Evolutionary conservation across 2,888 invertebrate species (phyloP).

Genomic region (Polyommatus iphigenia): DNA sequence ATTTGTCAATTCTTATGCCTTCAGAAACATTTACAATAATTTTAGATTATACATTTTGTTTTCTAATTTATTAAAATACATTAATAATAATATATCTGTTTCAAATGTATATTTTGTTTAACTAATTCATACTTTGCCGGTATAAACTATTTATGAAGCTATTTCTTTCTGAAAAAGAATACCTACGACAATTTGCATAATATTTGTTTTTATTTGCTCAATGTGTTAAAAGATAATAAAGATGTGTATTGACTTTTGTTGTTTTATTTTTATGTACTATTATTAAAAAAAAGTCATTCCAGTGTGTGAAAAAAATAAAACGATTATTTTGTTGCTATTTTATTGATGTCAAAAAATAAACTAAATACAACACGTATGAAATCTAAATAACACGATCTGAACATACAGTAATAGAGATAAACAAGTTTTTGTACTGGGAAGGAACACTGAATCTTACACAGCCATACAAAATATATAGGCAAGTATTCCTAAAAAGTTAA

Average conservation of each 20-base stretch:
- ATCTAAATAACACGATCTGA: background rate
- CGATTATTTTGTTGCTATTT: slow-evolving; percentile 35
- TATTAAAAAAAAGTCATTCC: too few relatives aligned
- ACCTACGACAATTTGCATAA: background rate
- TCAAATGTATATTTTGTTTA: background rate
- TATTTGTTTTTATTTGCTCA: slow-evolving; percentile 40
- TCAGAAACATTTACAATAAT: background rate
- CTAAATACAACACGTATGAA: slow-evolving; percentile 31
- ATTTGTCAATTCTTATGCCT: background rate
- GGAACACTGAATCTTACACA: background rate
- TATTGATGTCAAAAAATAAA: slow-evolving; percentile 36
- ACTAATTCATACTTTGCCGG: too few relatives aligned
- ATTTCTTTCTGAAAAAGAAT: background rate
- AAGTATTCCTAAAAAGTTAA: background rate
- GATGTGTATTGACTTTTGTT: slow-evolving; percentile 16
- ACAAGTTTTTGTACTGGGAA: slow-evolving; percentile 7
- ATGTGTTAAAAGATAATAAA: slow-evolving; percentile 37
- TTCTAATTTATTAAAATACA: background rate
- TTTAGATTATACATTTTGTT: background rate
- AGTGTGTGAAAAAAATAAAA: slow-evolving; percentile 18
- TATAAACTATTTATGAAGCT: too few relatives aligned
- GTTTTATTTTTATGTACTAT: background rate
- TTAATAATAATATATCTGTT: background rate
- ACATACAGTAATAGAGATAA: background rate
- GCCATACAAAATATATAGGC: slow-evolving; percentile 5